Percentiles rank a stretch among this genome's conserved stretches.
phyloP scores from a whole-genome alignment of 2,888 invertebrate genomes.

The Apotomis betuletana region DNA sequence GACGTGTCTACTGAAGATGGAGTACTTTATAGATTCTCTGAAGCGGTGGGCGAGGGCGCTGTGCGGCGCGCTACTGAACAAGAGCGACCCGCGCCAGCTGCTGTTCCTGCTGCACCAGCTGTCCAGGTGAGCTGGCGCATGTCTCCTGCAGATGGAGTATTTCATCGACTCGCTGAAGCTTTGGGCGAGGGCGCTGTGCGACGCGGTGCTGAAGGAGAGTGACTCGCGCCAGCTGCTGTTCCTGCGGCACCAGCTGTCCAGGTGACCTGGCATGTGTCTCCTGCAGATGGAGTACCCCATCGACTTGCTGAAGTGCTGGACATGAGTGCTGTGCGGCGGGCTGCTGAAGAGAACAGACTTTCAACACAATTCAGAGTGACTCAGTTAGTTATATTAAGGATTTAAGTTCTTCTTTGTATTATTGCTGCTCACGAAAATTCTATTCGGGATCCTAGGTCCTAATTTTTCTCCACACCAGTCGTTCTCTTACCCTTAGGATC shows the following conservation, averaged over 20 bases:
- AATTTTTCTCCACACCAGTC: too few relatives aligned
- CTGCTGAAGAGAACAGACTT: too few relatives aligned
- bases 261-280: slow-evolving; percentile 60
- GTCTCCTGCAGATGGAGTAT: slow-evolving; percentile 46
- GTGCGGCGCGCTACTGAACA: slow-evolving; percentile 58
- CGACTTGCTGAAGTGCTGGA: slow-evolving; percentile 69
- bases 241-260: slow-evolving; percentile 69
- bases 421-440: too few relatives aligned
- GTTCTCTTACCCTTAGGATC: too few relatives aligned
- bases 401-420: too few relatives aligned
- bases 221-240: slow-evolving; percentile 67
- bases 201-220: slow-evolving; percentile 58
- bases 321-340: slow-evolving; percentile 55
- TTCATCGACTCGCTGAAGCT: slow-evolving; percentile 62
- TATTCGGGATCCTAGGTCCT: too few relatives aligned
- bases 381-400: too few relatives aligned
- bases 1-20: slow-evolving; percentile 50
- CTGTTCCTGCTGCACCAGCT: slow-evolving; percentile 70
- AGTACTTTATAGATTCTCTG: slow-evolving; percentile 55
- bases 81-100: slow-evolving; percentile 62
- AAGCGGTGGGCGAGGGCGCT: slow-evolving; percentile 69
- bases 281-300: slow-evolving; percentile 46
- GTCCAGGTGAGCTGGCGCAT: slow-evolving; percentile 64
- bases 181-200: slow-evolving; percentile 65
- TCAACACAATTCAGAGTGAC: too few relatives aligned